Conservation (phyloP, 1,140 invertebrate genomes). For the Drosophila yakuba region DNA sequence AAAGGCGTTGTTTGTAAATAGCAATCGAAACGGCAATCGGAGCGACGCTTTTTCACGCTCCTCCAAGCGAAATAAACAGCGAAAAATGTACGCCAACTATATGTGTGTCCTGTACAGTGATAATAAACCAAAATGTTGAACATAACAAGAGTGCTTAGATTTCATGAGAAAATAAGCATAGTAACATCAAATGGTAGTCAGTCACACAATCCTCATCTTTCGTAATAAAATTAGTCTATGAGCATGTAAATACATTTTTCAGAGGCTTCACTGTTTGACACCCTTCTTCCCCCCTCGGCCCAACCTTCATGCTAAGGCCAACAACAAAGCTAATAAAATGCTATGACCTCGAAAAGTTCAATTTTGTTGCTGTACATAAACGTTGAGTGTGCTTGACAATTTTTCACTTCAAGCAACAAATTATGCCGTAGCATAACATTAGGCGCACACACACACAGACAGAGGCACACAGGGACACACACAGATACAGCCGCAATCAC, state of each 20-base stretch:
- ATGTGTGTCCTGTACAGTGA: constrained; percentile 34
- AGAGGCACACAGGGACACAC: background rate
- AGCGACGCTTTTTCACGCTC: constrained; percentile 66
- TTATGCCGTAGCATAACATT: constrained; percentile 80
- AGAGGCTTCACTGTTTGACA: constrained; percentile 3
- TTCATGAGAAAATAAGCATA: too few species aligned
- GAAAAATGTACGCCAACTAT: constrained; percentile 54
- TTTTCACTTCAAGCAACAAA: constrained; percentile 82
- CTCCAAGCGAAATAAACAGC: constrained; percentile 76
- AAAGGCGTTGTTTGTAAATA: constrained; percentile 46
- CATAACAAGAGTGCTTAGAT: too few species aligned
- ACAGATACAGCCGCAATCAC: constrained; percentile 1
- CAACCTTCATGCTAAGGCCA: constrained; percentile 3
- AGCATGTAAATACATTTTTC: background rate
- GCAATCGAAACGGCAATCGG: constrained; percentile 52
- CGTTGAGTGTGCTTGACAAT: constrained; percentile 79
- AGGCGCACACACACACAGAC: constrained; percentile 34
- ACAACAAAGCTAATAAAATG: constrained; percentile 76
- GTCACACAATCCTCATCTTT: too few species aligned
- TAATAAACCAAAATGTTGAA: too few species aligned
- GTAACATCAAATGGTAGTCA: too few species aligned
- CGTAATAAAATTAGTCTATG: too few species aligned
- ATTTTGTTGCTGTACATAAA: constrained; percentile 76
- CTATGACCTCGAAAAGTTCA: constrained; percentile 80
- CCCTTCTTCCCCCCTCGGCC: too few species aligned